Conservation (phyloP, 1,140 invertebrate genomes). For the Saccostrea cuccullata region DNA sequence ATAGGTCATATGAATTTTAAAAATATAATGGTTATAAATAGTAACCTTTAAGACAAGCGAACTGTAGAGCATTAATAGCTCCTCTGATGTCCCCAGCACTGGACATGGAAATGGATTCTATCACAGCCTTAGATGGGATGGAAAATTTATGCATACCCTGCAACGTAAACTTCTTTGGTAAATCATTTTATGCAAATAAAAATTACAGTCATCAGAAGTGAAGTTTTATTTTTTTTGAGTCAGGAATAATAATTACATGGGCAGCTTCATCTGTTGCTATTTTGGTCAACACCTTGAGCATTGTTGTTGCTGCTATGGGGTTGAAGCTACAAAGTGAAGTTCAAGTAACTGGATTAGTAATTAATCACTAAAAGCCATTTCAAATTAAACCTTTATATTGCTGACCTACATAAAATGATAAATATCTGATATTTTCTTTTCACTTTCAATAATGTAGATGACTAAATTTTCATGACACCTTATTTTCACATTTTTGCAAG, state of each 20-base stretch:
- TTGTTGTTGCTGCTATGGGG: slow-evolving; percentile 75
- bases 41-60: slow-evolving; percentile 75
- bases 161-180: not conserved
- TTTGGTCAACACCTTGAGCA: slow-evolving; percentile 74
- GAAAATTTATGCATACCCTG: slow-evolving; percentile 64
- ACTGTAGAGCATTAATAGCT: slow-evolving; percentile 77
- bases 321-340: slow-evolving; percentile 70
- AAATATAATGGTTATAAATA: not conserved
- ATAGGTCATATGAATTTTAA: too few relatives aligned
- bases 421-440: too few relatives aligned
- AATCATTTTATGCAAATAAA: not conserved
- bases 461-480: too few relatives aligned
- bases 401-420: too few relatives aligned
- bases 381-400: too few relatives aligned
- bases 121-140: slow-evolving; percentile 65
- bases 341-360: too few relatives aligned
- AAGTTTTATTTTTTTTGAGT: not conserved
- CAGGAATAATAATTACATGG: slow-evolving; percentile 54
- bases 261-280: slow-evolving; percentile 67
- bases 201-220: not conserved
- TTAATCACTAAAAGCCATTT: too few relatives aligned
- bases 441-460: too few relatives aligned
- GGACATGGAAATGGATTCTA: slow-evolving; percentile 74
- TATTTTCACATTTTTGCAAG: too few relatives aligned
- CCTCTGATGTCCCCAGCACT: slow-evolving; percentile 76